Conservation (phyloP, 2,113 vertebrate genomes). For the Tonatia bakeri region DNA sequence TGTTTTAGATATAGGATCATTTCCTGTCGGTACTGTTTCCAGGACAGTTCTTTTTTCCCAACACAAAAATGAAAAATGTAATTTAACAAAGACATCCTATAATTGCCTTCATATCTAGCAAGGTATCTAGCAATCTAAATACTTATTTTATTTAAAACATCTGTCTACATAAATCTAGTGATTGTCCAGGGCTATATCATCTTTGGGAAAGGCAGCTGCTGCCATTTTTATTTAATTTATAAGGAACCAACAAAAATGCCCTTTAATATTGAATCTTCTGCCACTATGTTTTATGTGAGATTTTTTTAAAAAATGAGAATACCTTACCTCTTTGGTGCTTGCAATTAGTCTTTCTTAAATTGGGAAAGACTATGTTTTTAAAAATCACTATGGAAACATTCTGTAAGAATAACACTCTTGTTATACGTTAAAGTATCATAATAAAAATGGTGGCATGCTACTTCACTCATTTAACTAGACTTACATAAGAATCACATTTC, state of each 20-base stretch:
- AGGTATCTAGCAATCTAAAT: constrained; percentile 85
- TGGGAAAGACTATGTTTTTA: constrained; percentile 49
- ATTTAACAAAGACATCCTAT: constrained; percentile 85
- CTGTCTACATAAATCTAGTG: constrained; percentile 82
- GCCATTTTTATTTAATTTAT: constrained; percentile 83
- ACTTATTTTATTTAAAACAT: constrained; percentile 87
- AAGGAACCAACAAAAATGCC: constrained; percentile 78
- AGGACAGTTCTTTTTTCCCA: constrained; percentile 78
- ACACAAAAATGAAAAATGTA: constrained; percentile 84
- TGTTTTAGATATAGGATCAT: constrained; percentile 87
- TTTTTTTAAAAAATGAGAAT: constrained; percentile 72
- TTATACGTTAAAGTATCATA: constrained; percentile 49
- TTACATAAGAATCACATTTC: constrained; percentile 60
- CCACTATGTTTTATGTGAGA: constrained; percentile 69
- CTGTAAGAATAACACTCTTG: constrained; percentile 25
- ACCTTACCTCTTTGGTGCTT: constrained; percentile 75
- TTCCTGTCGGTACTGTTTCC: constrained; percentile 85
- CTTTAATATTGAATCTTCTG: constrained; percentile 76
- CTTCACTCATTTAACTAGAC: constrained; percentile 55
- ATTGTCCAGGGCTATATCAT: constrained; percentile 77
- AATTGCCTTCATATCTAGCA: constrained; percentile 86
- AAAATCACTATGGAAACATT: constrained; percentile 68
- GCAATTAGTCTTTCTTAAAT: constrained; percentile 71
- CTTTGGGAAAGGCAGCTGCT: constrained; percentile 80
- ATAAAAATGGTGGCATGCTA: constrained; percentile 64